Evolutionary conservation across 2,113 vertebrate species (phyloP).

Genomic region (Nerophis lumbriciformis): DNA sequence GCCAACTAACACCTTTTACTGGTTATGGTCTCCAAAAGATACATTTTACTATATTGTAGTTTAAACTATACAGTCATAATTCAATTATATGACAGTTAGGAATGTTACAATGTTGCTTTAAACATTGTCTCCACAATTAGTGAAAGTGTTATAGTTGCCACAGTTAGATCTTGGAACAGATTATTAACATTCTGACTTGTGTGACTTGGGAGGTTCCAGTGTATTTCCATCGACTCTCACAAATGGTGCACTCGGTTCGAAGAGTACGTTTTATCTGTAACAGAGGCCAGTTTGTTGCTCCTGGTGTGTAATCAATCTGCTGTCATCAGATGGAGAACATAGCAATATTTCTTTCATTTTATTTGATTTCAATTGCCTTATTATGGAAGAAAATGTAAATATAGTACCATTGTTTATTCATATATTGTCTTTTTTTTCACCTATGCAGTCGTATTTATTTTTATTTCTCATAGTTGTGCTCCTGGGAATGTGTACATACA

Average conservation of each 20-base stretch:
- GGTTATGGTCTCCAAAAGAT: no score
- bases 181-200: neutral
- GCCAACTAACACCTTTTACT: neutral
- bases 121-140: neutral
- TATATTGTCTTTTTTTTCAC: conserved; percentile 39
- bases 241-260: neutral
- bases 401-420: conserved; percentile 38
- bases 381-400: conserved; percentile 46
- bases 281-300: conserved; percentile 41
- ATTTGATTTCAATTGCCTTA: conserved; percentile 70
- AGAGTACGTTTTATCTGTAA: conserved; percentile 33
- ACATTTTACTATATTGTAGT: neutral
- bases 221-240: neutral
- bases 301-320: conserved; percentile 63
- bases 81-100: neutral
- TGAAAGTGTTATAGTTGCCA: neutral
- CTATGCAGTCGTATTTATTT: conserved; percentile 60
- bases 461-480: conserved; percentile 60
- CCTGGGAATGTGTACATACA: conserved; percentile 68
- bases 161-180: neutral
- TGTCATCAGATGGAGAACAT: conserved; percentile 59
- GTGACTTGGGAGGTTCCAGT: neutral
- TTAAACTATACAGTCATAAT: neutral
- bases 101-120: neutral
- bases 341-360: conserved; percentile 63